phyloP scores from a whole-genome alignment of 2,113 vertebrate genomes.

The Seriola rivoliana region DNA sequence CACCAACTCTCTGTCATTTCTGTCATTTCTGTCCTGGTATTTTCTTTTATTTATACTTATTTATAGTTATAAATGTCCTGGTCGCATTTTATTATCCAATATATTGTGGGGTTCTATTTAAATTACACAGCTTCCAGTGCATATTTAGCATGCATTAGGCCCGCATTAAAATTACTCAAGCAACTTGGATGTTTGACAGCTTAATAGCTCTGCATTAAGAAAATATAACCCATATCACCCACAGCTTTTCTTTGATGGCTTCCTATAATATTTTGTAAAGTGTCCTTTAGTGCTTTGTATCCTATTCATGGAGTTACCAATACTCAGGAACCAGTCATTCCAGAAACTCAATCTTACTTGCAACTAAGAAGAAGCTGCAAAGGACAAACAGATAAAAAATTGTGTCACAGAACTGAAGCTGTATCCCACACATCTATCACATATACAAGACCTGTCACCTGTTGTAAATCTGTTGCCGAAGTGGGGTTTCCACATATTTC shows the following conservation, averaged over 20 bases:
- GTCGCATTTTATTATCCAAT: background rate
- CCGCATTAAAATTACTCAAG: background rate
- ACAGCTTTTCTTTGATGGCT: background rate
- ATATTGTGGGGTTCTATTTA: background rate
- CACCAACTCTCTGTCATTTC: too few species aligned
- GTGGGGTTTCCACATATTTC: background rate
- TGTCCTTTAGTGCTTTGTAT: background rate
- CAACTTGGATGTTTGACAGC: background rate
- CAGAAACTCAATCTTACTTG: background rate
- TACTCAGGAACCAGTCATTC: background rate
- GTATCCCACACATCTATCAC: background rate
- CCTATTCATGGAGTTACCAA: background rate
- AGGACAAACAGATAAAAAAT: background rate
- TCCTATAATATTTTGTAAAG: background rate
- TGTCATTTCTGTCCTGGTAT: too few species aligned
- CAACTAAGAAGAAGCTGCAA: background rate
- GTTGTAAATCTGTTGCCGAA: background rate
- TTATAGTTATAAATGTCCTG: background rate
- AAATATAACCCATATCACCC: background rate
- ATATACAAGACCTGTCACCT: background rate
- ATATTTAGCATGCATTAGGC: background rate
- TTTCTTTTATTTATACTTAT: too few species aligned
- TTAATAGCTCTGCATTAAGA: background rate
- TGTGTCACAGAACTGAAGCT: background rate
- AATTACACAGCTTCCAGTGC: background rate